These are phyloP conservation scores for Lycia hirtaria DNA, from an alignment of 2,888 invertebrate species.

Conservation along the genomic window DNA sequence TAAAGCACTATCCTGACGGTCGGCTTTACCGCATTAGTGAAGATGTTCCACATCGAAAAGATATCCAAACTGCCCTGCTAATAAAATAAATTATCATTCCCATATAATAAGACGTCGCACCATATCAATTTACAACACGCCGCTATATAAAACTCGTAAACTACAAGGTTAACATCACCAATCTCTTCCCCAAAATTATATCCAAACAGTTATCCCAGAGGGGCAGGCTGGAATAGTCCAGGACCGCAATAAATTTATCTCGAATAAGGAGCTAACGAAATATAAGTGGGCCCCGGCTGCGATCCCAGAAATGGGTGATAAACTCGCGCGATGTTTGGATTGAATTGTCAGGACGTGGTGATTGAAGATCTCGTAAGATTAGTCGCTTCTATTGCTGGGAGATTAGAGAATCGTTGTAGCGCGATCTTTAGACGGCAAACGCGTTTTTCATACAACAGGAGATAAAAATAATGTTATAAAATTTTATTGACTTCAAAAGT, in stretches of 20 bases:
- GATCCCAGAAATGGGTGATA: neutral
- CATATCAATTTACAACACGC: neutral
- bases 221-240: conserved; percentile 30
- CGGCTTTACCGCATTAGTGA: too few species aligned
- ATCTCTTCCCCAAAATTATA: conserved; percentile 37
- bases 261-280: conserved; percentile 38
- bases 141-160: conserved; percentile 13
- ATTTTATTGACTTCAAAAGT: too few species aligned
- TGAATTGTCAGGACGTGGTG: neutral
- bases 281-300: conserved; percentile 2
- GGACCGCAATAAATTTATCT: conserved; percentile 46
- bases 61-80: too few species aligned
- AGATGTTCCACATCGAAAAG: too few species aligned
- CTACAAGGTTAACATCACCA: conserved; percentile 17
- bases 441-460: too few species aligned
- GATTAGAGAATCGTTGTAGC: too few species aligned
- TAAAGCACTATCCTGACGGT: too few species aligned
- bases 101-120: too few species aligned
- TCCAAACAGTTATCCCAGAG: conserved; percentile 27
- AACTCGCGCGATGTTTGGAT: neutral
- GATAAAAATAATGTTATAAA: too few species aligned
- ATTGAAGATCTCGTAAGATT: neutral
- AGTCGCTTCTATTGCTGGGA: neutral
- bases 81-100: too few species aligned
- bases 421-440: too few species aligned